Evolutionary conservation across 1,140 invertebrate genomes (phyloP).

Genomic region (Microplitis mediator): DNA sequence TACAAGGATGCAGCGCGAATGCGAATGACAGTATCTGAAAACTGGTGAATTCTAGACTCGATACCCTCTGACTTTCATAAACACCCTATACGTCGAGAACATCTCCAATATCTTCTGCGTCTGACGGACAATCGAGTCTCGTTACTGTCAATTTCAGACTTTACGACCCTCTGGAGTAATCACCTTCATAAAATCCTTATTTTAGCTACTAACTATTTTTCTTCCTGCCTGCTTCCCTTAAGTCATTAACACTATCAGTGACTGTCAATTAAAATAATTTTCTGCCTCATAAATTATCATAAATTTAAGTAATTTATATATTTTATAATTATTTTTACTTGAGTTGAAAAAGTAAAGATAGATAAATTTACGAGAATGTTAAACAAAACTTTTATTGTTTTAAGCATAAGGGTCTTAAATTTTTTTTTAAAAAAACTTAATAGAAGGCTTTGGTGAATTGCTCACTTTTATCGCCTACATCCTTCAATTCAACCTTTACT

Average conservation of each 20-base stretch:
- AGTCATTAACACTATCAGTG: too few relatives aligned
- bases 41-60: neutral
- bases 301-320: too few relatives aligned
- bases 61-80: neutral
- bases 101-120: slow-evolving; percentile 1
- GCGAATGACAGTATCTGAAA: neutral
- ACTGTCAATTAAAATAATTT: too few relatives aligned
- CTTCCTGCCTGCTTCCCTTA: neutral
- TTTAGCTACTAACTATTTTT: neutral
- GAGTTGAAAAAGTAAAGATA: too few relatives aligned
- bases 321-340: too few relatives aligned
- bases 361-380: neutral
- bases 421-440: neutral
- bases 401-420: neutral
- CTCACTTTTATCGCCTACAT: neutral
- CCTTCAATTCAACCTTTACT: neutral
- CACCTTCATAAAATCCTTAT: neutral
- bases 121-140: slow-evolving; percentile 17
- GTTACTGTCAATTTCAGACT: slow-evolving; percentile 22
- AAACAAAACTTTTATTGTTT: neutral
- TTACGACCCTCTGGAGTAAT: neutral
- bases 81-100: neutral
- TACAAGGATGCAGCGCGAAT: slow-evolving; percentile 4
- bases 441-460: neutral
- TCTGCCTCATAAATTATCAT: too few relatives aligned